Base-by-base conservation (phyloP, 2,888 invertebrate genomes). In the Aporophyla lueneburgensis region DNA sequence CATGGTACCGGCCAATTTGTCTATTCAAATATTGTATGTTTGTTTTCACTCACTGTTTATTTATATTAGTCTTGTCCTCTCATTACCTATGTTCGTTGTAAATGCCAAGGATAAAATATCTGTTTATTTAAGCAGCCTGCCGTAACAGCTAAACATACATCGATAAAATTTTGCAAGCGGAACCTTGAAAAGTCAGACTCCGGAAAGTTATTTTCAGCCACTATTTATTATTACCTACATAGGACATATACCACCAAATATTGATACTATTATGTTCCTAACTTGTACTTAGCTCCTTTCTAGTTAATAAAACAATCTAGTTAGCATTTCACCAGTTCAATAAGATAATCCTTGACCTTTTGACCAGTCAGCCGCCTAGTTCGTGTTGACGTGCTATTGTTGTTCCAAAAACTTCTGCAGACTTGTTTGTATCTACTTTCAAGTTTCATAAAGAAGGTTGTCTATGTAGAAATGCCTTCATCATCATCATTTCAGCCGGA, bases 301-400 rank as follows among this genome's bases (percentile, higher is more conserved):
- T 33, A 33, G 33, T 33, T 33, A 33, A 33, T 33, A 33, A 46
- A 53, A 46, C 58, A 40, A 53, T 56, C 21, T 67, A 61, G 51
- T 81, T 66, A 75, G 12, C 21, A 53, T 68, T 61, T 69, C 33
- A 63, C 14, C 40, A 27, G 77, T 68, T 68, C 49, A 59, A 65
- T 46, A n/a, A 33, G 40, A 49, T 67, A 66, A 67, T 58, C 49
- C 61, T 53, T 61, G 77, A 81, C 81, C 84, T 85, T 79, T 76
- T 33, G 40, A 59, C 71, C 74, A 71, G 66, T 74, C 65, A 83
- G 67, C 51, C n/a, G 51, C 21, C 69, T 66, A 6, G 78, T 49
- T 49, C n/a, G 33, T 70, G 63, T 54, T 83, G 83, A 86, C 73
- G 73, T 75, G 59, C 69, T 53, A 80, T 85, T 86, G 76, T 85